Conservation (phyloP, 1,140 invertebrate species). For the Drosophila kanapiae region DNA sequence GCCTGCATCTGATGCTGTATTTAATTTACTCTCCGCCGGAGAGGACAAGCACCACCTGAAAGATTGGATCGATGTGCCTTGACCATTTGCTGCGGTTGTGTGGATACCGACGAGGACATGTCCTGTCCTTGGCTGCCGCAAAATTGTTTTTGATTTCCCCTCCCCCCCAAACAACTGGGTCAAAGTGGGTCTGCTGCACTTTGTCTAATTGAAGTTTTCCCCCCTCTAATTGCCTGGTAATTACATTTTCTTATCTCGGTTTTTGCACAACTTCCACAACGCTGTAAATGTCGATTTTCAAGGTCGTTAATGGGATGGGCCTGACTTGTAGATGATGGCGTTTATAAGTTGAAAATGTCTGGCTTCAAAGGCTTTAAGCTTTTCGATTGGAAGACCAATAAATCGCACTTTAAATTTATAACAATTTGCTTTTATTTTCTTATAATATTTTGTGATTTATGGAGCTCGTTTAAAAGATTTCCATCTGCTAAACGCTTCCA, state of each 20-base stretch:
- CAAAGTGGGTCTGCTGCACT: slow-evolving; percentile 39
- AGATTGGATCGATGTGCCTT: slow-evolving; percentile 52
- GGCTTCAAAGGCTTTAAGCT: neutral
- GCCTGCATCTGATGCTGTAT: slow-evolving; percentile 26
- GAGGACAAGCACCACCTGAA: slow-evolving; percentile 26
- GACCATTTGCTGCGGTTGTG: slow-evolving; percentile 51
- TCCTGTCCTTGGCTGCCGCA: slow-evolving; percentile 44
- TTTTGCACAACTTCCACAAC: slow-evolving; percentile 18
- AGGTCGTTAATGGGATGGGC: slow-evolving; percentile 16
- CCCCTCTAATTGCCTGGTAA: slow-evolving; percentile 38
- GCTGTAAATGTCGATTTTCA: slow-evolving; percentile 27
- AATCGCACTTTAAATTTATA: neutral
- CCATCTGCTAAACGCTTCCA: neutral
- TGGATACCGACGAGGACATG: slow-evolving; percentile 19
- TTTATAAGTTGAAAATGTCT: slow-evolving; percentile 2
- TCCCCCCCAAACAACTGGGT: slow-evolving; percentile 38
- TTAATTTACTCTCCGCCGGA: slow-evolving; percentile 15
- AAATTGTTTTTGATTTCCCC: slow-evolving; percentile 39
- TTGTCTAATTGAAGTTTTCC: slow-evolving; percentile 47
- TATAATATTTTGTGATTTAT: neutral
- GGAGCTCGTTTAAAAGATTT: neutral
- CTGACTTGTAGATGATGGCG: neutral
- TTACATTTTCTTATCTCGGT: slow-evolving; percentile 34
- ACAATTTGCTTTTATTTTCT: neutral
- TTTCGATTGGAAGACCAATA: neutral